Evolutionary conservation across 2,113 vertebrate genomes (phyloP), one percentile per base, ranked within the genome.

Genomic region (Poeciliopsis prolifica): DNA sequence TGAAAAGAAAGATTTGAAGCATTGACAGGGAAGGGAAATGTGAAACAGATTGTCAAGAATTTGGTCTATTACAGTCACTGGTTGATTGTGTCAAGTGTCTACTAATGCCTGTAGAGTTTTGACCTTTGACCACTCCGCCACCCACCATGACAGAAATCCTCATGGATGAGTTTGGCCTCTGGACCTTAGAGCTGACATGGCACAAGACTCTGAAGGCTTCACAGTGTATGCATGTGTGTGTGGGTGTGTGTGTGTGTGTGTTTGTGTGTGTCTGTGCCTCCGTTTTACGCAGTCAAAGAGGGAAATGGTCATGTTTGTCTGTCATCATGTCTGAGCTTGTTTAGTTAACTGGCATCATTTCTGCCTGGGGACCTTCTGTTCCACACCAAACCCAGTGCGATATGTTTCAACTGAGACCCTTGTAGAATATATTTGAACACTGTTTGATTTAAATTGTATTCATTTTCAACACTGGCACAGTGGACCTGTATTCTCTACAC

Each of bases 101-200:
- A 31, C 13, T 29, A 62, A 67, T 51, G 81, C 80, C 82, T 81
- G 74, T 33, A 72, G 68, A 75, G 68, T 35, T 1, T 3, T 12
- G 65, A 88, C 85, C 86, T 90, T 74, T 86, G 80, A 71, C 79
- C 13, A 24, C 67, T 69, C 61, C 31, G 63, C 81, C 58, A 24
- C 82, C 67, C 66, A 28, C 62, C 67, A 58, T 82, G 84, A 84
- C 85, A 80, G 65, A 44, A 61, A 9, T 73, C 83, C 68, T 58
- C 67, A 54, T 54, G 72, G 78, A 90, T 51, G 37, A 76, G 58
- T 74, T 51, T 86, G 83, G 73, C 89, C 88, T 75, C 77, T 78
- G 75, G 68, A 79, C 85, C 72, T 69, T 48, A 29, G 61, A 61
- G 29, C 70, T 51, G 68, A 79, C 70, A 61, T 83, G 87, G 81